Evolutionary conservation across 1,140 invertebrate species (phyloP).

Genomic region (Microplitis mediator): DNA sequence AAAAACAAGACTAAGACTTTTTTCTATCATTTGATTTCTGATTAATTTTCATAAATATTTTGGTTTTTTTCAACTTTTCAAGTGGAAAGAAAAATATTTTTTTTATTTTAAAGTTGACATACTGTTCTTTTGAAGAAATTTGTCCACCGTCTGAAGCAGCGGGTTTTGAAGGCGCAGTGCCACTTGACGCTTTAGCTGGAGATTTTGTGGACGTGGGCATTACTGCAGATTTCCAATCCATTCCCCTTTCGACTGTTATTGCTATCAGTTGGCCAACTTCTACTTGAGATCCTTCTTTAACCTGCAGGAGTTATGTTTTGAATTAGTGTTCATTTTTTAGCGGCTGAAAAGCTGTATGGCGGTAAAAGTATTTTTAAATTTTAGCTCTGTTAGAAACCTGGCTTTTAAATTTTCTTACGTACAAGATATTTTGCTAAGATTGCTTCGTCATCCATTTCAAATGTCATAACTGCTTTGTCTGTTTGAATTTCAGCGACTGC

Average conservation of each 20-base stretch:
- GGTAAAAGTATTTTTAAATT: no score
- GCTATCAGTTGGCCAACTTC: conserved; percentile 86
- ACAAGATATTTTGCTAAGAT: conserved; percentile 90
- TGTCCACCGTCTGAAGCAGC: conserved; percentile 35
- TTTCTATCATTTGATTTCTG: background rate
- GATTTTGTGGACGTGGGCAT: conserved; percentile 50
- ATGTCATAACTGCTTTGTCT: conserved; percentile 99
- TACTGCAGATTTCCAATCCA: conserved; percentile 53
- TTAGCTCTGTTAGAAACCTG: no score
- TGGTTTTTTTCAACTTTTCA: background rate
- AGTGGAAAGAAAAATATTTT: background rate
- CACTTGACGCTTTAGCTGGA: conserved; percentile 48
- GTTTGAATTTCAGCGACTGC: conserved; percentile 99
- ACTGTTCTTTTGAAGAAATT: conserved; percentile 50
- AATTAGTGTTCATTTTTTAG: conserved; percentile 1
- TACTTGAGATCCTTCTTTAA: conserved; percentile 78
- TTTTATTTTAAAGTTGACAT: conserved; percentile 25
- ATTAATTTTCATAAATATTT: background rate
- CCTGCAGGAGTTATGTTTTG: conserved; percentile 55
- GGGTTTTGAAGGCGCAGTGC: conserved; percentile 38
- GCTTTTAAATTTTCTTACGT: no score
- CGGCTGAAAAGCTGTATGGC: no score
- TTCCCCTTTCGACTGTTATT: conserved; percentile 79
- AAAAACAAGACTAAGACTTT: no score
- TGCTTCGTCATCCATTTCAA: conserved; percentile 98